Evolutionary conservation across 2,888 invertebrate genomes (phyloP), one percentile per base, ranked within the genome.

Genomic region (Platerodrilus igneus): DNA sequence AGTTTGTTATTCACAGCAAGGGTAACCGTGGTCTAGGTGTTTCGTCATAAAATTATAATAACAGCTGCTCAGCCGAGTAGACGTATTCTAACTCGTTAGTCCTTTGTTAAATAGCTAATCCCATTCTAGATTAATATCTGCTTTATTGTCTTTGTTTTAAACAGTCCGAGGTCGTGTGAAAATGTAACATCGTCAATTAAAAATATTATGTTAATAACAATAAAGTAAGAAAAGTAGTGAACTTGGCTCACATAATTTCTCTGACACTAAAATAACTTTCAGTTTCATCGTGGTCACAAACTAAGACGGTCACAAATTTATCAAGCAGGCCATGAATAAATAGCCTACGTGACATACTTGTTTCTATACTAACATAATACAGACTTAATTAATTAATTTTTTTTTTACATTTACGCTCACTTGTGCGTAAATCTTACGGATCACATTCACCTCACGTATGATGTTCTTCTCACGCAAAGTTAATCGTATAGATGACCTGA

Each of bases 341-440:
- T 21, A 20, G 14, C 21, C 37, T 37, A 37, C 41, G 41, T 41
- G 41, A 36, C 32, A 31, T 32, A 41, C 32, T 32, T 41, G 37
- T 41, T 41, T 31, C 28, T 18, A 19, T 36, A 36, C 32, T 47
- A n/a, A n/a, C n/a, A n/a, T 37, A 43, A 38, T 43, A 14, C 17
- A 22, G 26, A 21, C 32, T 44, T 36, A 38, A 37, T 34, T 34
- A 25, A 43, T 43, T 39, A 37, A 40, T 11, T 18, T 37, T 27
- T 31, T 30, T 38, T 37, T 32, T 33, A 37, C 33, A 40, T 37
- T 47, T 43, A 42, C 35, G 35, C 28, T 32, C 40, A 38, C 43
- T 41, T 47, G 39, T 41, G 46, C 46, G 46, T 46, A 46, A 41
- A 35, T 29, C 28, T 32, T 31, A 22, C 33, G 21, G 31, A 14